Evolutionary conservation across 2,797 vertebrate genomes (phyloP).

Genomic region (Novumbra hubbsi): DNA sequence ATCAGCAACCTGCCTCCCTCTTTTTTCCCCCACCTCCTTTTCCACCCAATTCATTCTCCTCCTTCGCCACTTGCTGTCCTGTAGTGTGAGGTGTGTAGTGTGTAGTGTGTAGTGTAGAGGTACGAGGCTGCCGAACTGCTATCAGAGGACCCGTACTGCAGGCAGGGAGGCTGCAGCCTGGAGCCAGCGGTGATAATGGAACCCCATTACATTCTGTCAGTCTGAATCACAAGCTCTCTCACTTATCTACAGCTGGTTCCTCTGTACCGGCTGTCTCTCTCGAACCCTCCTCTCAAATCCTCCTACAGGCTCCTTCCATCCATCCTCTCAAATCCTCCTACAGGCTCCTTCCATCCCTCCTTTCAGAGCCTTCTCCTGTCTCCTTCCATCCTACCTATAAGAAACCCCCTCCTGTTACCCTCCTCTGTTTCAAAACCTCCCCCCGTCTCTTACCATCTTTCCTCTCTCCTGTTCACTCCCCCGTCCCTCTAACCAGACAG

Average conservation of each 20-base stretch:
- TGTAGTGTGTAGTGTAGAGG: too few relatives aligned
- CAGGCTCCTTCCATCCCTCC: neutral
- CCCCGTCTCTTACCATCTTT: neutral
- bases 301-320: neutral
- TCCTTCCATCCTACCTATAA: neutral
- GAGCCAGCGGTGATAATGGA: too few relatives aligned
- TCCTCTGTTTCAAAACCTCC: neutral
- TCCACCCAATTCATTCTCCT: neutral
- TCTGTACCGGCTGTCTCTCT: neutral
- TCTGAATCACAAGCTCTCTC: neutral
- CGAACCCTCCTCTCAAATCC: neutral
- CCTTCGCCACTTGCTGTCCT: neutral
- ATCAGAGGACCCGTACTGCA: too few relatives aligned
- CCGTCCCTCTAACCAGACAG: neutral
- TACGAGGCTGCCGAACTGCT: too few relatives aligned
- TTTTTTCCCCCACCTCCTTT: neutral
- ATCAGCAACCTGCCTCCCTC: constrained; percentile 26
- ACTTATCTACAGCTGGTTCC: too few relatives aligned
- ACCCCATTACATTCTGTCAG: neutral
- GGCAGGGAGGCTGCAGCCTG: too few relatives aligned
- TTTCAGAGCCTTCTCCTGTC: neutral
- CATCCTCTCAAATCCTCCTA: neutral
- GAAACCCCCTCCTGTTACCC: neutral
- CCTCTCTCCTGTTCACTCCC: neutral
- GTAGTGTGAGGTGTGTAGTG: too few relatives aligned